Evolutionary conservation across 2,113 vertebrate species (phyloP), one percentile per base, ranked within the genome.

Genomic region (Syngnathus typhle): DNA sequence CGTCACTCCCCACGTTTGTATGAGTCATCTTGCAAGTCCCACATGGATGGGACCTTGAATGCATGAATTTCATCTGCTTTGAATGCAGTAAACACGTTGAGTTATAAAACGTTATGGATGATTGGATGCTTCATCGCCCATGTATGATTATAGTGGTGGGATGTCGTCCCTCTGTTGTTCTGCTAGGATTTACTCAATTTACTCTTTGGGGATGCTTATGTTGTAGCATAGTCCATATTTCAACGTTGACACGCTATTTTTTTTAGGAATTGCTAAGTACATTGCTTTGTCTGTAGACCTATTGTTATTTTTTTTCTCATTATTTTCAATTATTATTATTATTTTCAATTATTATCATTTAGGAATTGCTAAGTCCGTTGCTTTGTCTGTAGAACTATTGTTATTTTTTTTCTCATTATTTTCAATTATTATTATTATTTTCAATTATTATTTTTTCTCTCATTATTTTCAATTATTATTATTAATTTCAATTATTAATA

Each of bases 21-120:
- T 74, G 55, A 75, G 67, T 68, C 68, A 68, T 44, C 6, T 39
- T 47, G 21, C 15, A 47, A 18, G 15, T 47, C 15, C 16, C 46
- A 39, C 6, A 43, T 1, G 16, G 44, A 6, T 47, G 44, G 6
- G 6, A 49, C 18, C 3, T 10, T 8, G 49, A 52, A 51, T 2
- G 19, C 49, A 51, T 8, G 19, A 19, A 21, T 18, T 47, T 18
- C 15, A 47, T 18, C 13, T 16, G 16, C 46, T 16, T 47, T 47
- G 15, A 47, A 47, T 43, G 41, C 11, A 7, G 6, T 39, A 39
- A 7, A 39, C 9, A 39, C 9, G 7, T 39, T 32, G 27, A 32
- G 27, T 32, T 32, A 32, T 32, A 32, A 32, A 32, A 32, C 3
- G 27, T 32, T 32, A 32, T 32, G 27, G 27, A 32, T 32, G 18